Conservation (phyloP, 23 tunicate species). For the Phallusia fumigata region DNA sequence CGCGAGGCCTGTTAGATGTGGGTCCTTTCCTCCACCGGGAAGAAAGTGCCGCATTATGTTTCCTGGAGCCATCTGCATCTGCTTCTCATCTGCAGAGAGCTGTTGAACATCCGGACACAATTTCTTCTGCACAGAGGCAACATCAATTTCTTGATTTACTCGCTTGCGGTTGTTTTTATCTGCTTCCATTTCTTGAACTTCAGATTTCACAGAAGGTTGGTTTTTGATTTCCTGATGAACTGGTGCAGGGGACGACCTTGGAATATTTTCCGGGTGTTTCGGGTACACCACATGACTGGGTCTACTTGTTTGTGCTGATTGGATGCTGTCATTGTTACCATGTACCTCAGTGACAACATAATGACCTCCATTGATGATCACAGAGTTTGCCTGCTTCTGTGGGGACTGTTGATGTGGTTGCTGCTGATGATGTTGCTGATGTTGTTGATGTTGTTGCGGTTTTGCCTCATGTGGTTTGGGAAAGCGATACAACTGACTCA, state of each 20-base stretch:
- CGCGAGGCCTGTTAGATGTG: constrained; percentile 21
- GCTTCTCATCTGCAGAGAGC: neutral
- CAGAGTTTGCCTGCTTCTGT: constrained; percentile 10
- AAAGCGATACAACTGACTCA: constrained; percentile 40
- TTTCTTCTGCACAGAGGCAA: neutral
- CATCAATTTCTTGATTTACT: neutral
- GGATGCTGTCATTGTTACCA: constrained; percentile 18
- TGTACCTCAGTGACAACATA: constrained; percentile 44
- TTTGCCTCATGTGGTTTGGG: constrained; percentile 29
- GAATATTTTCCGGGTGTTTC: constrained; percentile 13
- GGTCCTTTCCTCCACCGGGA: constrained; percentile 9
- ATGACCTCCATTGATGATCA: constrained; percentile 52
- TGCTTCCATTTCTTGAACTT: neutral
- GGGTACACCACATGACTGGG: constrained; percentile 39
- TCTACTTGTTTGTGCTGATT: neutral
- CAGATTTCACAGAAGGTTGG: neutral
- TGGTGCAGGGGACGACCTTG: neutral
- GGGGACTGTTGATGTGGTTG: neutral
- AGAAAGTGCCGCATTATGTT: too few relatives aligned
- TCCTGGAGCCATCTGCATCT: neutral
- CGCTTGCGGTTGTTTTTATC: constrained; percentile 33
- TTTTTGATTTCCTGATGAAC: neutral
- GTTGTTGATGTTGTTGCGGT: neutral
- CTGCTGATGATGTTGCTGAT: too few relatives aligned
- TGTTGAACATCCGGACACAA: neutral